Evolutionary conservation across 2,888 invertebrate species (phyloP).

Genomic region (Drosophila percnosoma): DNA sequence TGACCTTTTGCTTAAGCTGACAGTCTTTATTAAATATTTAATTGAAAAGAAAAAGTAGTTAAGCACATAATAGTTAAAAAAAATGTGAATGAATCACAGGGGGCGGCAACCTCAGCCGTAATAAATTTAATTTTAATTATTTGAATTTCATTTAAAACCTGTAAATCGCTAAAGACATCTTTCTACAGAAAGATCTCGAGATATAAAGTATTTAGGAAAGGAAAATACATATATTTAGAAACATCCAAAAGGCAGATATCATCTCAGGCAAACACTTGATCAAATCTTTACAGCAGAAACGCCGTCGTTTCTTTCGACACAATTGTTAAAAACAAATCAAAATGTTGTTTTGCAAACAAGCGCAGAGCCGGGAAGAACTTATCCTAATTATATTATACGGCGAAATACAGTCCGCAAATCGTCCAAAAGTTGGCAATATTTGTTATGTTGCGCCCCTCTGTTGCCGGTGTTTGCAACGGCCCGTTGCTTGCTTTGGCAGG

Average conservation of each 20-base stretch:
- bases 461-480: neutral
- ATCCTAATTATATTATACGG: constrained; percentile 47
- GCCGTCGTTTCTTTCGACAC: constrained; percentile 7
- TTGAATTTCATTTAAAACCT: neutral
- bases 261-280: neutral
- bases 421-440: constrained; percentile 49
- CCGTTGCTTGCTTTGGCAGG: constrained; percentile 4
- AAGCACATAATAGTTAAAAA: neutral
- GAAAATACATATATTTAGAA: neutral
- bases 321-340: constrained; percentile 20
- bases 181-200: neutral
- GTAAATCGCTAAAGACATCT: neutral
- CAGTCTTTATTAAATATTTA: constrained; percentile 3
- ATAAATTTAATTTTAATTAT: neutral
- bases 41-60: neutral
- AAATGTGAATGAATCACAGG: neutral
- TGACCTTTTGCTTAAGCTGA: constrained; percentile 15
- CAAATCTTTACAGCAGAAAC: neutral
- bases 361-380: constrained; percentile 29
- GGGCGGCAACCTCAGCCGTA: neutral
- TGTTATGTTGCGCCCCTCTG: constrained; percentile 24
- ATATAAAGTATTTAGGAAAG: no score
- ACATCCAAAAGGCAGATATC: neutral
- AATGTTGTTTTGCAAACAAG: constrained; percentile 7
- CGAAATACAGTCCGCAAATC: constrained; percentile 32